Base-by-base conservation (phyloP, 2,797 vertebrate genomes). In the Coracias cyanogaster region DNA sequence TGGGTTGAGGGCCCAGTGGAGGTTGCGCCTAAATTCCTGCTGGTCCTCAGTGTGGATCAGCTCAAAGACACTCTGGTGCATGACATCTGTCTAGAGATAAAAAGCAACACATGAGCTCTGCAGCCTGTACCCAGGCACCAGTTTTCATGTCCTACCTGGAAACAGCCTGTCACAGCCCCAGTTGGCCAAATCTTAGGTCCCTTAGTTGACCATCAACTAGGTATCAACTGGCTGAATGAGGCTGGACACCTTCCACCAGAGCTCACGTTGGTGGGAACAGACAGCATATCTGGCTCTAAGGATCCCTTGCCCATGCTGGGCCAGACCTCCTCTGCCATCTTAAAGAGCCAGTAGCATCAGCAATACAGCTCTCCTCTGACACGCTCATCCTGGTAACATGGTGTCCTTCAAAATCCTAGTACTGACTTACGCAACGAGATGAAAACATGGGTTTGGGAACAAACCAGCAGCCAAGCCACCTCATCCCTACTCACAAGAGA, bases 1-100 rank as follows among this genome's bases (percentile, higher is more conserved):
- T 2, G 86, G 97, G 71, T 98, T 98, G 67, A 98, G 87, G 16
- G 98, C 98, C 98, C 98, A 99, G 97, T 98, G 98, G 48, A 99
- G 81, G 96, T 98, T 99, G 48, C 96, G 97, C 69, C 98, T 97
- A 89, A 99, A 98, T 73, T 98, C 98, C 45, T 98, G 98, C 89
- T 99, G 98, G 95, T 99, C 98, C 82, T 99, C 98, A 0, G 97
- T 98, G 62, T 99, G 98, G 87, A 99, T 98, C 86, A 99, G 97
- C 74, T 99, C 98, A 14, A 98, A 99, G 69, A 98, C 93, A 2
- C 98, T 98, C 98, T 99, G 99, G 95, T 99, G 98, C 97, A 99
- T 97, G 48, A 99, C 98, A 48, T 99, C 98, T 4, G 98, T 98
- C 98, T 99, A 83, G 39, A 91, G 58, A n/a, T 12, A 82, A 58